Conservation (phyloP, 1,140 invertebrate genomes). For the Brachionus angularis region DNA sequence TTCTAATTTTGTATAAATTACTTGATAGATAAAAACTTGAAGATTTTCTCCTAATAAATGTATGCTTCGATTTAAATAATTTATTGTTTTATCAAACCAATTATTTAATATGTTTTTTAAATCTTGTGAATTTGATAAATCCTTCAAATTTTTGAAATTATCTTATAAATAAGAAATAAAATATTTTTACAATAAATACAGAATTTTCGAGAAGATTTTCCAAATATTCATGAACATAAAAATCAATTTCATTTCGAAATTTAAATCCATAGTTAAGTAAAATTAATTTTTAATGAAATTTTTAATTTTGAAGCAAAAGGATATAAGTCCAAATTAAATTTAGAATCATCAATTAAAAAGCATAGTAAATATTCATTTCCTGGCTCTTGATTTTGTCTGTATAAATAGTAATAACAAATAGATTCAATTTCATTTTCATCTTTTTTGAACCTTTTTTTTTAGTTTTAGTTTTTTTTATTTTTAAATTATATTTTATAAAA, state of each 20-base stretch:
- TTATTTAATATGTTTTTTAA: too few relatives aligned
- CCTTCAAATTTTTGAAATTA: neutral
- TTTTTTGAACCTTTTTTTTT: neutral
- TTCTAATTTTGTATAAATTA: too few relatives aligned
- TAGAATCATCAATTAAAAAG: neutral
- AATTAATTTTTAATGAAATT: too few relatives aligned
- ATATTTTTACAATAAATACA: too few relatives aligned
- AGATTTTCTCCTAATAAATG: too few relatives aligned
- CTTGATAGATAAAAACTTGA: too few relatives aligned
- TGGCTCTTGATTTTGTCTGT: neutral
- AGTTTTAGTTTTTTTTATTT: neutral
- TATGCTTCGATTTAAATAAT: too few relatives aligned
- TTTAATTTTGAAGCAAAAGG: too few relatives aligned
- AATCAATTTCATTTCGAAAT: neutral
- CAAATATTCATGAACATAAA: neutral
- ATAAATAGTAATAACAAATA: neutral
- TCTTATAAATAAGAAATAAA: too few relatives aligned
- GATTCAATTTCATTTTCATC: neutral
- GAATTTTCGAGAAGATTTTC: neutral
- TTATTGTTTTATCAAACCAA: too few relatives aligned
- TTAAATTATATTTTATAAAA: neutral
- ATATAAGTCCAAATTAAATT: neutral
- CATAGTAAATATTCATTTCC: neutral
- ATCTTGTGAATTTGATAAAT: neutral
- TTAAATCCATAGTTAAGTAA: too few relatives aligned